Conservation (phyloP, 2,888 invertebrate genomes). For the Drosophila vallismaia region DNA sequence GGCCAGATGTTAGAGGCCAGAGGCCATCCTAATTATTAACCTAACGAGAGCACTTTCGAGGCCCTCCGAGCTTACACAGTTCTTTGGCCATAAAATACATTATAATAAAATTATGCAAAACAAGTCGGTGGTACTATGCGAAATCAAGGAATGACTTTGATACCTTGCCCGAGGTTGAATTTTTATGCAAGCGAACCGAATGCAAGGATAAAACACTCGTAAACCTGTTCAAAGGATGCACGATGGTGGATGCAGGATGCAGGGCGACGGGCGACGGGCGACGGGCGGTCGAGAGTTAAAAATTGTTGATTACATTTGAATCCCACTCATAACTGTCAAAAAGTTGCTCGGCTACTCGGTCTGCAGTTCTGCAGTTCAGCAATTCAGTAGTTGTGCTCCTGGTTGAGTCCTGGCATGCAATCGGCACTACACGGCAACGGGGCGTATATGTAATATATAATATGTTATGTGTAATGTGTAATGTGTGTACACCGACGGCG, state of each 20-base stretch:
- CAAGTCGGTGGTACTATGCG: conserved; percentile 1
- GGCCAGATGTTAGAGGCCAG: background rate
- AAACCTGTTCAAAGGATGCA: conserved; percentile 31
- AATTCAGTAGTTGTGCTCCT: background rate
- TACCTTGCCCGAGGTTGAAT: conserved; percentile 43
- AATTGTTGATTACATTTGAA: conserved; percentile 76
- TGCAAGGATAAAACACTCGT: conserved; percentile 19
- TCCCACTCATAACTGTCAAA: conserved; percentile 76
- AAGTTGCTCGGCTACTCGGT: conserved; percentile 44
- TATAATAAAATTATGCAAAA: conserved; percentile 55
- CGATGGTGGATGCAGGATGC: too few relatives aligned
- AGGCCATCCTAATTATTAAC: background rate
- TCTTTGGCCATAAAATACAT: conserved; percentile 38
- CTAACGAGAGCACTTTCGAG: background rate
- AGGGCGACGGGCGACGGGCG: background rate
- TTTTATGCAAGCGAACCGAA: conserved; percentile 58
- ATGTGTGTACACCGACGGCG: conserved; percentile 19
- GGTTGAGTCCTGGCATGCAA: conserved; percentile 12
- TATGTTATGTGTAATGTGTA: too few relatives aligned
- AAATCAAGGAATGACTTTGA: conserved; percentile 42
- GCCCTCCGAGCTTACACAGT: conserved; percentile 52
- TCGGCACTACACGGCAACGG: conserved; percentile 35
- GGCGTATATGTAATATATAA: conserved; percentile 45
- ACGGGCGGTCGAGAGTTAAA: conserved; percentile 50
- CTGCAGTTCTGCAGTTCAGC: background rate